Evolutionary conservation across 2,888 invertebrate genomes (phyloP).

Genomic region (Aproaerema taeniolella): DNA sequence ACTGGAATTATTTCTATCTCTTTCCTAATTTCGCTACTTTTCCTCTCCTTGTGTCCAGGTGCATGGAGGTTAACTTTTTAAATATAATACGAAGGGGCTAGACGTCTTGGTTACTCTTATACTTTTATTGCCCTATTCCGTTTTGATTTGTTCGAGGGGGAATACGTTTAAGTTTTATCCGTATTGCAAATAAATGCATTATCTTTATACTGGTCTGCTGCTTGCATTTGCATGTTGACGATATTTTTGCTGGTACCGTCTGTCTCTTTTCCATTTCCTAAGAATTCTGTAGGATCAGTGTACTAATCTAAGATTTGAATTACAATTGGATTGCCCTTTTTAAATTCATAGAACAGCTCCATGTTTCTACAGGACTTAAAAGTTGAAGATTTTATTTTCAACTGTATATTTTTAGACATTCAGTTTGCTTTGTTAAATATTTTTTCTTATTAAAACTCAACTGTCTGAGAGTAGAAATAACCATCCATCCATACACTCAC

Average conservation of each 20-base stretch:
- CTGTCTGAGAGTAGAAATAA: too few species aligned
- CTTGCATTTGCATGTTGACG: constrained; percentile 3
- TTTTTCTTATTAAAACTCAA: too few species aligned
- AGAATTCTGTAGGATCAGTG: too few species aligned
- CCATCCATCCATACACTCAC: too few species aligned
- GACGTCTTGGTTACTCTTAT: constrained; percentile 38
- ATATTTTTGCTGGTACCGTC: constrained; percentile 3
- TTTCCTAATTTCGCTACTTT: constrained; percentile 57
- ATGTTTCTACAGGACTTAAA: too few species aligned
- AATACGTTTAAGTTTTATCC: constrained; percentile 22
- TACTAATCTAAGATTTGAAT: too few species aligned
- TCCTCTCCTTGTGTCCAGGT: constrained; percentile 57
- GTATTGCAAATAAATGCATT: constrained; percentile 11
- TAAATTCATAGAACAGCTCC: too few species aligned
- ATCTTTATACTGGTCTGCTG: constrained; percentile 6
- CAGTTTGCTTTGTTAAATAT: too few species aligned
- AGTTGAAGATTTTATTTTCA: too few species aligned
- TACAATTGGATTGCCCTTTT: too few species aligned
- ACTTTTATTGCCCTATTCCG: constrained; percentile 51
- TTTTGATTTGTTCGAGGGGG: constrained; percentile 48
- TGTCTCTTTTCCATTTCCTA: too few species aligned
- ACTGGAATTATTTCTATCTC: constrained; percentile 65
- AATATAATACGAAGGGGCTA: constrained; percentile 43
- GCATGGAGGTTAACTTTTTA: constrained; percentile 58
- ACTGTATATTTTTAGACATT: too few species aligned